A percentile compares a stretch with the other conserved stretches of the same genome.
These are phyloP conservation scores for Macrophya alboannulata DNA, from an alignment of 2,888 invertebrate genomes.

Conservation along the genomic window DNA sequence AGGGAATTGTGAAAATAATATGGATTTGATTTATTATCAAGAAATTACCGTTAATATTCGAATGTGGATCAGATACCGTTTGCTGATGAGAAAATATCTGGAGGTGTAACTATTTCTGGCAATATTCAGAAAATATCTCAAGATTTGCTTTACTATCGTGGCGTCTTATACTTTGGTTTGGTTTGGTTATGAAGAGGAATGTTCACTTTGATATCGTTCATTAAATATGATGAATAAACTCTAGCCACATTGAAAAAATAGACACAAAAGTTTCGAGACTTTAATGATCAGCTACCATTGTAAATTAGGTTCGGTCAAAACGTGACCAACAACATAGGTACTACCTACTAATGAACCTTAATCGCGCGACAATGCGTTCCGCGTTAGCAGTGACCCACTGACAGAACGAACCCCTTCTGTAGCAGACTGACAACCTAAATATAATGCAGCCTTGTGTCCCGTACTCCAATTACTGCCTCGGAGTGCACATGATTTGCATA, in stretches of 20 bases:
- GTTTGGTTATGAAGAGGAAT: neutral
- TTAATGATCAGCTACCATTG: constrained; percentile 8
- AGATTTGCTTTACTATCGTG: no score
- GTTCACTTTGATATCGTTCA: neutral
- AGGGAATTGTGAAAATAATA: neutral
- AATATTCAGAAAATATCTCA: neutral
- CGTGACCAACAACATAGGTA: constrained; percentile 42
- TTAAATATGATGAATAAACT: constrained; percentile 4
- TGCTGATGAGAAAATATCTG: neutral
- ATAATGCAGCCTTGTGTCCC: constrained; percentile 76
- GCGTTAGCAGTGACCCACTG: constrained; percentile 76
- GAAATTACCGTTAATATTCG: no score
- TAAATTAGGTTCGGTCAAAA: constrained; percentile 18
- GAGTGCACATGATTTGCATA: constrained; percentile 76
- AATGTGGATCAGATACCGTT: no score
- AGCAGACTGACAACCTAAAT: constrained; percentile 69
- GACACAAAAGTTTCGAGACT: constrained; percentile 9
- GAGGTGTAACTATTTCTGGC: neutral
- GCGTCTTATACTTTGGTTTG: neutral
- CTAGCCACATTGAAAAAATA: neutral
- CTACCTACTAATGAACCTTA: constrained; percentile 70
- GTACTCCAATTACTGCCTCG: constrained; percentile 75
- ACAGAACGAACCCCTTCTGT: constrained; percentile 69
- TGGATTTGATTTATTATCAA: neutral
- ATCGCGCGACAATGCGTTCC: constrained; percentile 75